phyloP scores from a whole-genome alignment of 1,140 invertebrate species.

The Rhizoglyphus robini region DNA sequence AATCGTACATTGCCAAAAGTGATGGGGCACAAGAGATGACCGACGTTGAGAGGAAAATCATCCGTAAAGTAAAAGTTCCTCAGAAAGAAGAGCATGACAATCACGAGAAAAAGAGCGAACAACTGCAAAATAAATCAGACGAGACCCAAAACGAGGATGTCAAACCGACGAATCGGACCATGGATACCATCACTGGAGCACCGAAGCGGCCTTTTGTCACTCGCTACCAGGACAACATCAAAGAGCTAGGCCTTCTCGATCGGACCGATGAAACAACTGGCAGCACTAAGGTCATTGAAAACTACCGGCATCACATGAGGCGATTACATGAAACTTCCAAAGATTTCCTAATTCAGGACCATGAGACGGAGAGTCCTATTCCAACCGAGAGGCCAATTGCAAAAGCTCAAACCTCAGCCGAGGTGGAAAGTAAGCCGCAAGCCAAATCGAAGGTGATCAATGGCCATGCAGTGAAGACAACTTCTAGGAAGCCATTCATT shows the following conservation, averaged over 20 bases:
- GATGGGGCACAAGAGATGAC: slow-evolving; percentile 3
- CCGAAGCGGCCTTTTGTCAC: not conserved
- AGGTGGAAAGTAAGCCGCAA: not conserved
- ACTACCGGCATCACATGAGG: not conserved
- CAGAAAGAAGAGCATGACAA: not conserved
- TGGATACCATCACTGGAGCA: not conserved
- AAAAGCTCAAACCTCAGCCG: not conserved
- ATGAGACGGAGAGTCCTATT: not conserved
- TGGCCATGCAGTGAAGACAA: not conserved
- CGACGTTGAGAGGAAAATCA: not conserved
- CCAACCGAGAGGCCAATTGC: not conserved
- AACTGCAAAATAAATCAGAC: not conserved
- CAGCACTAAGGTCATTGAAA: not conserved
- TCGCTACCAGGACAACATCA: slow-evolving; percentile 7
- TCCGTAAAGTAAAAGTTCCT: not conserved
- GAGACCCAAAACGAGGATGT: not conserved
- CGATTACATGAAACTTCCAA: slow-evolving; percentile 5
- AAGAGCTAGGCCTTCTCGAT: slow-evolving; percentile 11
- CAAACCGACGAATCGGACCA: not conserved
- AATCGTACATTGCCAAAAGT: not conserved
- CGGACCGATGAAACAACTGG: not conserved
- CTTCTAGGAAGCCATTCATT: slow-evolving; percentile 6
- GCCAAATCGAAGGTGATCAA: not conserved
- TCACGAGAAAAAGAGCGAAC: not conserved
- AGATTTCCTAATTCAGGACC: not conserved